phyloP scores from a whole-genome alignment of 2,113 vertebrate genomes.

The Thunnus thynnus region DNA sequence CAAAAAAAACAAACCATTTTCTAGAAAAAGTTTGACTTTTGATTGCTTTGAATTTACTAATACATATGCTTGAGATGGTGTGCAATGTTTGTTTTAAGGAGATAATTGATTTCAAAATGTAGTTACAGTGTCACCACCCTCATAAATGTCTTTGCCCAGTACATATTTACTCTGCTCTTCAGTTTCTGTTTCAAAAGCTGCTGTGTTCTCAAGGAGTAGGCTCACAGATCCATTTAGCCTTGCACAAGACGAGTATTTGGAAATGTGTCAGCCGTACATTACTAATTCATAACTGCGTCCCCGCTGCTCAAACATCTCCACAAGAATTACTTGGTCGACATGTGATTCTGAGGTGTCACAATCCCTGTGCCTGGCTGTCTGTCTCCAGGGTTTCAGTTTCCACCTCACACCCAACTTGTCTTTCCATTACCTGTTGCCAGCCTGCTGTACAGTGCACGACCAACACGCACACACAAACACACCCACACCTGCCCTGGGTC shows the following conservation, averaged over 20 bases:
- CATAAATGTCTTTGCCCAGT: not conserved
- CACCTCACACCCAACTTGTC: conserved; percentile 66
- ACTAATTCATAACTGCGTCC: conserved; percentile 58
- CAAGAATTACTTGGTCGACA: conserved; percentile 29
- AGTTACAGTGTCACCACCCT: not conserved
- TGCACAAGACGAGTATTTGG: conserved; percentile 11
- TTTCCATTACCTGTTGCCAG: conserved; percentile 52
- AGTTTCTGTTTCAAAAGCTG: not conserved
- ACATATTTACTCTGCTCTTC: not conserved
- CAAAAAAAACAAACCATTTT: not conserved
- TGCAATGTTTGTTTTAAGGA: not conserved
- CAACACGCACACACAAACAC: conserved; percentile 14
- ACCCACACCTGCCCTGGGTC: conserved; percentile 15
- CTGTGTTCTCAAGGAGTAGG: conserved; percentile 23
- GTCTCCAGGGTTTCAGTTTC: conserved; percentile 57
- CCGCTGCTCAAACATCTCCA: conserved; percentile 2
- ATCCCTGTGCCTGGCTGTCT: conserved; percentile 10
- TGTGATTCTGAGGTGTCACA: conserved; percentile 52
- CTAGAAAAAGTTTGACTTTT: not conserved
- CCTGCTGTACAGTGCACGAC: not conserved
- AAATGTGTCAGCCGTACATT: conserved; percentile 56
- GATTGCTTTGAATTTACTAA: not conserved
- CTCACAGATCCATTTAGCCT: not conserved
- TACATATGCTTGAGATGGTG: not conserved
- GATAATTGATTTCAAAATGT: not conserved